These are phyloP conservation scores for Corynorhinus townsendii DNA, from an alignment of 2,113 vertebrate species.

Conservation along the genomic window DNA sequence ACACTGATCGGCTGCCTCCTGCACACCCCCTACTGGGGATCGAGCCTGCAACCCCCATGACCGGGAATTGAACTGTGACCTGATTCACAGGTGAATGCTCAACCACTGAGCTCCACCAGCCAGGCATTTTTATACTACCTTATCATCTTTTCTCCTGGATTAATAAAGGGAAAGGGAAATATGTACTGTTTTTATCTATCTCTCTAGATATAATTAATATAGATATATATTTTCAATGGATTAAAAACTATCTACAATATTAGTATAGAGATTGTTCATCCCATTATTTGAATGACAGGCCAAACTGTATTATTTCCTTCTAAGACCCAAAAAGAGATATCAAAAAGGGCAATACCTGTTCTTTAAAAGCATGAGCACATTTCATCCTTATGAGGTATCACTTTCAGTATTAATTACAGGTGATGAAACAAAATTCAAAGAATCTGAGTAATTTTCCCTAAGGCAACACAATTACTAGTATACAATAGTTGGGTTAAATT, in stretches of 20 bases:
- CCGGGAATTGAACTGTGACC: no score
- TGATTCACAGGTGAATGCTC: no score
- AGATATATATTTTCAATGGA: background rate
- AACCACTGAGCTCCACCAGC: no score
- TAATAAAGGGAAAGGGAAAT: constrained; percentile 7
- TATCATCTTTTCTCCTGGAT: background rate
- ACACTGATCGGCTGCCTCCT: no score
- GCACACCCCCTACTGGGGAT: no score
- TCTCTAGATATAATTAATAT: background rate
- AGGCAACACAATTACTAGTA: background rate
- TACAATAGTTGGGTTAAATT: background rate
- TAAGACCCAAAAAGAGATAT: background rate
- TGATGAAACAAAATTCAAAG: background rate
- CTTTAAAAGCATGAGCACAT: background rate
- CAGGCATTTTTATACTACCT: background rate
- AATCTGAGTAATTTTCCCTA: background rate
- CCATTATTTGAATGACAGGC: background rate
- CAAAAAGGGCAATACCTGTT: background rate
- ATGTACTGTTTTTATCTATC: background rate
- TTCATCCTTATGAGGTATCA: background rate
- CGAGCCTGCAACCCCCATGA: no score
- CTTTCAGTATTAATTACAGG: background rate
- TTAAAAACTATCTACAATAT: background rate
- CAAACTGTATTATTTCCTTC: background rate
- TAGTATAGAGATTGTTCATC: background rate